phyloP scores from a whole-genome alignment of 2,888 invertebrate species.

The Amblyjoppa fuscipennis region DNA sequence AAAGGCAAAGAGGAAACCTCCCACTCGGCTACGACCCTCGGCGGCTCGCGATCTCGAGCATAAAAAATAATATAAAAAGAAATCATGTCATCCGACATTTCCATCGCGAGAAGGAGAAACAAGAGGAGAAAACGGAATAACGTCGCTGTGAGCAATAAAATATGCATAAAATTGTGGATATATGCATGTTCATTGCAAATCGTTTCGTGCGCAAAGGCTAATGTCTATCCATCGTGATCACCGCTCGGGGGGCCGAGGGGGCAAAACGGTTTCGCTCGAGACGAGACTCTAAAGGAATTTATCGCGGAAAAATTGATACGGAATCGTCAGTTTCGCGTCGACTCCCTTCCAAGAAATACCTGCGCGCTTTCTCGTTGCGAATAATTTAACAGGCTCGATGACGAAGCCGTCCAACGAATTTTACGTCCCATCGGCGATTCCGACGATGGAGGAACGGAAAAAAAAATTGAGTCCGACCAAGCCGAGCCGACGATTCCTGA shows the following conservation, averaged over 20 bases:
- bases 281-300: conserved; percentile 8
- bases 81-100: conserved; percentile 43
- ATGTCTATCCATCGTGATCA: conserved; percentile 23
- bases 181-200: conserved; percentile 46
- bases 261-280: not conserved
- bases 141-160: conserved; percentile 44
- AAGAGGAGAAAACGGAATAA: conserved; percentile 19
- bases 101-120: conserved; percentile 25
- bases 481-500: conserved; percentile 48
- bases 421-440: conserved; percentile 42
- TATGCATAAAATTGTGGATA: conserved; percentile 48
- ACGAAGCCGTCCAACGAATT: conserved; percentile 34
- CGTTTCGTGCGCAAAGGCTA: conserved; percentile 27
- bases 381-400: conserved; percentile 51
- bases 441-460: conserved; percentile 17
- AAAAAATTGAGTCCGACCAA: not conserved
- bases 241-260: not conserved
- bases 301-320: not conserved
- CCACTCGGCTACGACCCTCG: conserved; percentile 1
- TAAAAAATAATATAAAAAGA: conserved; percentile 34
- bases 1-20: not conserved
- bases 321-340: not conserved
- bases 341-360: conserved; percentile 45
- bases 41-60: conserved; percentile 24
- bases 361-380: conserved; percentile 47